Conservation (phyloP, 1,140 invertebrate species). For the Diachasmimorpha longicaudata region DNA sequence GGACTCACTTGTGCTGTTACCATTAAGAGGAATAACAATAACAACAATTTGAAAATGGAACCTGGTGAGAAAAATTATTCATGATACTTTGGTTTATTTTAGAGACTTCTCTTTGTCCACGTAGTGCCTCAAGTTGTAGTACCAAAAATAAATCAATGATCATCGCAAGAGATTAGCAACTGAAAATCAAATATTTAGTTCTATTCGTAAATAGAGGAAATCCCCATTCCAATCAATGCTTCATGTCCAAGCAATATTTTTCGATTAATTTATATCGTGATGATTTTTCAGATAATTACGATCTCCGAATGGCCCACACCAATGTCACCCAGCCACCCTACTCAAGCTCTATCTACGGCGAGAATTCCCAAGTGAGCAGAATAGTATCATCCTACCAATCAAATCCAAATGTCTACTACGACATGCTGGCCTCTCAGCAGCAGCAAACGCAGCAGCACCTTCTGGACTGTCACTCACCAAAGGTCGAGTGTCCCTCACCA, state of each 20-base stretch:
- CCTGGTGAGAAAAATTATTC: slow-evolving; percentile 35
- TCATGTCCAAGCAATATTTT: too few relatives aligned
- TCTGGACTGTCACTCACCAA: slow-evolving; percentile 51
- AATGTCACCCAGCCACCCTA: slow-evolving; percentile 39
- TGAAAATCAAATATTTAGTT: too few relatives aligned
- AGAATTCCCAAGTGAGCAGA: slow-evolving; percentile 32
- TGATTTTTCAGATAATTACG: slow-evolving; percentile 52
- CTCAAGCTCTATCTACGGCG: slow-evolving; percentile 32
- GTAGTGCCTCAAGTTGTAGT: too few relatives aligned
- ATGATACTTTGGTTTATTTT: background rate
- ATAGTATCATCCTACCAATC: slow-evolving; percentile 35
- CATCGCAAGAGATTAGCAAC: background rate
- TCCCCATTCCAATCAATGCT: too few relatives aligned
- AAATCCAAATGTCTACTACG: slow-evolving; percentile 41
- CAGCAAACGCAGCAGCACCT: slow-evolving; percentile 45
- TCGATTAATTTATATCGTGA: too few relatives aligned
- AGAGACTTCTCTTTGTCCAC: background rate
- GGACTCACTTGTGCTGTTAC: slow-evolving; percentile 29
- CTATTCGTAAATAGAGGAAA: too few relatives aligned
- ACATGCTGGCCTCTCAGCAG: slow-evolving; percentile 39
- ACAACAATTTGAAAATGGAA: slow-evolving; percentile 45
- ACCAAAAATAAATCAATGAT: too few relatives aligned
- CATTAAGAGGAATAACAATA: slow-evolving; percentile 47
- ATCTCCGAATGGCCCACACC: slow-evolving; percentile 45
- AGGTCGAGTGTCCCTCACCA: slow-evolving; percentile 54